Evolutionary conservation across 1,140 invertebrate genomes (phyloP).

Genomic region (Drosophila yakuba): DNA sequence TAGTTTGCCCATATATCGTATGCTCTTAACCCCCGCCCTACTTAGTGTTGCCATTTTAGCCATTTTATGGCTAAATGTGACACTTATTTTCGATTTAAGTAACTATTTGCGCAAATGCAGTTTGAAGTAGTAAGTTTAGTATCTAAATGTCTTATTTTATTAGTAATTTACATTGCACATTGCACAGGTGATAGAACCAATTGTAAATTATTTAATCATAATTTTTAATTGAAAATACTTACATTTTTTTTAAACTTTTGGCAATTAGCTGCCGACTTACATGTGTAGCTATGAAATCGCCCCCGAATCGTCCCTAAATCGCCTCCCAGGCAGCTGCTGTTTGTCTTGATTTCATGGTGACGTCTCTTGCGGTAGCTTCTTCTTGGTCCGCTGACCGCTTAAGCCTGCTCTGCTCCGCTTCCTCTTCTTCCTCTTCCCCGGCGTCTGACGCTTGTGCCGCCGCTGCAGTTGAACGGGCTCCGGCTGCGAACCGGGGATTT

Average conservation of each 20-base stretch:
- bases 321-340: neutral
- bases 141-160: neutral
- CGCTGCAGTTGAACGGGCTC: conserved; percentile 41
- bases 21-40: conserved; percentile 28
- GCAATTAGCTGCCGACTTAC: neutral
- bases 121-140: neutral
- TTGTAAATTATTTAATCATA: too few relatives aligned
- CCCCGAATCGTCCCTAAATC: too few relatives aligned
- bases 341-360: neutral
- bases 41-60: conserved; percentile 29
- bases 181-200: neutral
- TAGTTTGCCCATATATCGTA: conserved; percentile 20
- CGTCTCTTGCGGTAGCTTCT: conserved; percentile 8
- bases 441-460: neutral
- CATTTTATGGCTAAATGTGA: conserved; percentile 16
- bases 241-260: too few relatives aligned
- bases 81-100: neutral
- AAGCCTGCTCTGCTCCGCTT: neutral
- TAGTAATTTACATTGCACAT: too few relatives aligned
- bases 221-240: too few relatives aligned
- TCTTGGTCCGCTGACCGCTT: conserved; percentile 1
- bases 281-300: neutral
- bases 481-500: conserved; percentile 16
- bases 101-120: neutral
- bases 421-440: neutral